A percentile compares a stretch with the other conserved stretches of the same genome.
Conservation (phyloP, 2,888 invertebrate genomes). For the Ditylenchus weischeri region DNA sequence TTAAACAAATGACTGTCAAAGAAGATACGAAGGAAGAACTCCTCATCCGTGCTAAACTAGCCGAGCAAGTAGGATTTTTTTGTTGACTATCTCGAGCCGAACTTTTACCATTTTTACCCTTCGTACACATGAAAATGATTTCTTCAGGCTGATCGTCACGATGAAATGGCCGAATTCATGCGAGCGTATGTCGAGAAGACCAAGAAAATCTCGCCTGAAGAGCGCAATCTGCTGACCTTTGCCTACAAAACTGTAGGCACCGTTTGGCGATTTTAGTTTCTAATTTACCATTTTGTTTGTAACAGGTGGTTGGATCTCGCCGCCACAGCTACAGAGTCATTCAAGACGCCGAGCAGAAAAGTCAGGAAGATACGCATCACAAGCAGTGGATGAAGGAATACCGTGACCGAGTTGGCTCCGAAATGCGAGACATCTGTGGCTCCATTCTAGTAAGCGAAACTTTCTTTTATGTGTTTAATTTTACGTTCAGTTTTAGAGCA, state of each 20-base stretch:
- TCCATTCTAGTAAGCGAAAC: constrained; percentile 75
- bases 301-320: constrained; percentile 52
- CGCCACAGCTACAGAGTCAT: constrained; percentile 57
- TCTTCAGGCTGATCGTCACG: too few relatives aligned
- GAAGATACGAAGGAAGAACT: constrained; percentile 52
- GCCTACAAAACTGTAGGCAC: constrained; percentile 57
- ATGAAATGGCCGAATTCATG: constrained; percentile 55
- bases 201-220: constrained; percentile 56
- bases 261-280: too few relatives aligned
- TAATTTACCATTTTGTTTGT: too few relatives aligned
- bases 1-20: too few relatives aligned
- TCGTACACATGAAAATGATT: too few relatives aligned
- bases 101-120: too few relatives aligned
- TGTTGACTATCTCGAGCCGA: too few relatives aligned
- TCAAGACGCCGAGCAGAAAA: constrained; percentile 58
- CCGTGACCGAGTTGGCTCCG: constrained; percentile 97
- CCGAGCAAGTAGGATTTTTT: constrained; percentile 48
- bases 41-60: constrained; percentile 58
- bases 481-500: constrained; percentile 70
- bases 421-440: constrained; percentile 97
- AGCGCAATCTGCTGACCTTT: constrained; percentile 58
- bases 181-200: constrained; percentile 57
- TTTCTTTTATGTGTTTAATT: too few relatives aligned
- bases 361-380: constrained; percentile 83
- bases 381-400: constrained; percentile 96